Evolutionary conservation across 2,888 invertebrate species (phyloP).

Genomic region (Iselma pallidipennis): DNA sequence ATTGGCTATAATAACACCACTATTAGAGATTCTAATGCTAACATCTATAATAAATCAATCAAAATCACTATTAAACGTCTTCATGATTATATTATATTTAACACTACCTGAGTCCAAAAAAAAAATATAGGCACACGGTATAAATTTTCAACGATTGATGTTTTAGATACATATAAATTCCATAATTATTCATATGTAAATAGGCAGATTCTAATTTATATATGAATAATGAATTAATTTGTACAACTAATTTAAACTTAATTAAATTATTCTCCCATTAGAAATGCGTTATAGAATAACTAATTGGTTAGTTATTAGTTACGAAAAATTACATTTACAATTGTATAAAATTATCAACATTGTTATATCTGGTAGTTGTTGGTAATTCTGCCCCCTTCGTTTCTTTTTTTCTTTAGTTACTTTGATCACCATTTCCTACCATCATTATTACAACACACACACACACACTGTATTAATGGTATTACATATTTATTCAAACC

Average conservation of each 20-base stretch:
- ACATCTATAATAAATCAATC: not conserved
- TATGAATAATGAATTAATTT: conserved; percentile 31
- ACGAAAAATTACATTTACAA: conserved; percentile 39
- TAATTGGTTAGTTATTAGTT: conserved; percentile 42
- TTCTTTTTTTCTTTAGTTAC: not conserved
- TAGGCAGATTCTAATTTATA: conserved; percentile 26
- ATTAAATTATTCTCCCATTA: conserved; percentile 39
- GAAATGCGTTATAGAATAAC: conserved; percentile 33
- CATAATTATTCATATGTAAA: conserved; percentile 28
- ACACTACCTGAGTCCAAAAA: too few relatives aligned
- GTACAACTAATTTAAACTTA: conserved; percentile 27
- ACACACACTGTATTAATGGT: conserved; percentile 16
- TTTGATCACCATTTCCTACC: conserved; percentile 23
- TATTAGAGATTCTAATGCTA: not conserved
- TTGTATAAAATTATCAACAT: conserved; percentile 24
- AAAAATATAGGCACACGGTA: too few relatives aligned
- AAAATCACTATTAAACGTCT: not conserved
- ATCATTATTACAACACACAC: conserved; percentile 27
- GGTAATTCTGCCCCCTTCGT: not conserved
- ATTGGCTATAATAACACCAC: not conserved
- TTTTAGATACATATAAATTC: not conserved
- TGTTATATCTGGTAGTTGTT: not conserved
- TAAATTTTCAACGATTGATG: not conserved
- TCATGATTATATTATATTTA: not conserved
- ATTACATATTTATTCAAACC: conserved; percentile 37